Conservation (phyloP, 2,797 vertebrate species). For the Darevskia mixta region DNA sequence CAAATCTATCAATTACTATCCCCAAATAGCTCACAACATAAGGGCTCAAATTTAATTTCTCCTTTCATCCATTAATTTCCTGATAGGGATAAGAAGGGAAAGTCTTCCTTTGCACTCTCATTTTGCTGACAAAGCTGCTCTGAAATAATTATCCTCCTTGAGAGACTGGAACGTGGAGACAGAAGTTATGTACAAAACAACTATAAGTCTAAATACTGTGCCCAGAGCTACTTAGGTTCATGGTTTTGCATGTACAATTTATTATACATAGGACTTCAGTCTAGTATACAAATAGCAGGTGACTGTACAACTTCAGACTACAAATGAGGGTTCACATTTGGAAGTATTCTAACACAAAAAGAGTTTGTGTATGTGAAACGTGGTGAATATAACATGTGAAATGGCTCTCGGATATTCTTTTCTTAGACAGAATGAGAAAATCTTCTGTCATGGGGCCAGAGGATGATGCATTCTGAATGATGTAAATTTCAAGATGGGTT, state of each 20-base stretch:
- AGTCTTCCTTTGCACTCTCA: conserved; percentile 59
- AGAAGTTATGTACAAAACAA: not conserved
- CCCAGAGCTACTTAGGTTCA: not conserved
- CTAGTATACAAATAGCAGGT: conserved; percentile 20
- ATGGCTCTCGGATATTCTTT: not conserved
- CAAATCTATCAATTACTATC: conserved; percentile 13
- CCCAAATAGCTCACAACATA: not conserved
- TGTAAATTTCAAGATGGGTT: not conserved
- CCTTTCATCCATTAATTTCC: conserved; percentile 58
- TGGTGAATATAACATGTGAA: not conserved
- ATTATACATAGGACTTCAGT: conserved; percentile 6
- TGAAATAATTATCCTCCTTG: conserved; percentile 22
- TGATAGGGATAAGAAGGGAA: conserved; percentile 50
- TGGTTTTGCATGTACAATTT: conserved; percentile 34
- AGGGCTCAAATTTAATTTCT: conserved; percentile 34
- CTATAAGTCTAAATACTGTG: not conserved
- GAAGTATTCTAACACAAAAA: not conserved
- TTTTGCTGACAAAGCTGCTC: conserved; percentile 52
- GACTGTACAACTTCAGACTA: not conserved
- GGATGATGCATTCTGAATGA: not conserved
- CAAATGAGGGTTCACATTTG: not conserved
- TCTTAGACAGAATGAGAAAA: not conserved
- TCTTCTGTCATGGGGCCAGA: not conserved
- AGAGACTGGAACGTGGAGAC: not conserved
- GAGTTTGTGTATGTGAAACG: not conserved